Base-by-base conservation (phyloP, 37 sponge, comb jelly and placozoan genomes). In the Ianthella basta region DNA sequence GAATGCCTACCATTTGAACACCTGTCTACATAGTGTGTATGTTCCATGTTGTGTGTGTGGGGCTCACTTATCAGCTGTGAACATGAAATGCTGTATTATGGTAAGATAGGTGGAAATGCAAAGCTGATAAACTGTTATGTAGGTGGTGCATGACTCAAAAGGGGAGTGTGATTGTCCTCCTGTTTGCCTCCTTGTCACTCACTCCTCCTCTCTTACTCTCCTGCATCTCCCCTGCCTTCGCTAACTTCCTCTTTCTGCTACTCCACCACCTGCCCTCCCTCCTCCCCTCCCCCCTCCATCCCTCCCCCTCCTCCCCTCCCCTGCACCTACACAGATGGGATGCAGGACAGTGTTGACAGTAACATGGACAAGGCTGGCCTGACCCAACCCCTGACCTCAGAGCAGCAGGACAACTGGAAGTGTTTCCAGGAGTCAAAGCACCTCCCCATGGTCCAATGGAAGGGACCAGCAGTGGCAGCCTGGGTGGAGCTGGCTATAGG, bases 391-490 rank as follows among this genome's bases (percentile, higher is more conserved):
- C 78, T 75, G 54, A 75, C 78, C 53, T 37, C 79, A 39, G 32
- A 29, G 38, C 70, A 59, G 24, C 81, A 61, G 41, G 82, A 60
- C 19, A 78, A 32, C 84, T 92, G 64, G 81, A 86, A 55, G 55
- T 18, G 68, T 1, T 81, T 90, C 83, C 83, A 86, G 15, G 87
- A 86, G 44, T 64, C 57, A 30, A 86, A 86, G 80, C 50, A 60
- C 21, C 66, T 92, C 10, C 84, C 92, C 5, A 83, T 92, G 84
- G 25, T 29, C 21, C 82, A 83, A 24, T 92, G 92, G 92, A 86
- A 86, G 24, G 69, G 83, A 41, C 64, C 81, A 39, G 79, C 85
- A 24, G 60, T 87, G 15, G 75, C 85, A 12, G 92, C 89, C 25
- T 92, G 92, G 92, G 56, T 92, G 80, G 89, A 88, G 55, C 56